Conservation (phyloP, 2,113 vertebrate species). For the Empidonax traillii region DNA sequence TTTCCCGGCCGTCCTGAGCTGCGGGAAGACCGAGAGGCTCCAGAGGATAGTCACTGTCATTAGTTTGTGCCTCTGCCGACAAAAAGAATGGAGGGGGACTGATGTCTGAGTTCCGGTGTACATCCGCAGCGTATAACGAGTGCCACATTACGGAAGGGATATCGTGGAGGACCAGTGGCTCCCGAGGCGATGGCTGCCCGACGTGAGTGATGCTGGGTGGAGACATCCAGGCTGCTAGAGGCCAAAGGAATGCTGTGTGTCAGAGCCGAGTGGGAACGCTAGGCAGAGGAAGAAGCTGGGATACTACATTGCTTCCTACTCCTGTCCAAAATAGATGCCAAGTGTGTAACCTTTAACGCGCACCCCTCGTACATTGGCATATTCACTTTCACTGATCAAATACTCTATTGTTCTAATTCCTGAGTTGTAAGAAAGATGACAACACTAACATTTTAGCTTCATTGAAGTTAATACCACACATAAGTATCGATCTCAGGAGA, state of each 20-base stretch:
- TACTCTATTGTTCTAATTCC: neutral
- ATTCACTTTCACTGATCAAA: neutral
- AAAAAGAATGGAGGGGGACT: fast-evolving
- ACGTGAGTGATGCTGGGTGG: fast-evolving
- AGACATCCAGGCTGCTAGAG: neutral
- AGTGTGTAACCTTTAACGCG: neutral
- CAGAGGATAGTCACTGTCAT: fast-evolving
- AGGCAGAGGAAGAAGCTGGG: neutral
- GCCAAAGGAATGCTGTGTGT: neutral
- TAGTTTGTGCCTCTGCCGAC: fast-evolving
- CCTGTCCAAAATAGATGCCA: neutral
- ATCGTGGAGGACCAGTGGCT: neutral
- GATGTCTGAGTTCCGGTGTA: neutral
- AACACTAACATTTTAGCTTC: neutral
- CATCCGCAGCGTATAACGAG: fast-evolving
- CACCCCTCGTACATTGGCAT: neutral
- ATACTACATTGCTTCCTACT: neutral
- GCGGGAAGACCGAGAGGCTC: neutral
- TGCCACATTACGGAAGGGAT: fast-evolving
- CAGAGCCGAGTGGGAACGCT: neutral
- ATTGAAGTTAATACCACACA: neutral
- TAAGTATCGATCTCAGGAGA: neutral
- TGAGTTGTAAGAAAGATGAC: neutral
- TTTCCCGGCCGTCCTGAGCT: neutral
- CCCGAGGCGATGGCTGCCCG: fast-evolving